These are phyloP conservation scores for Noctua janthina DNA, from an alignment of 2,888 invertebrate species.

Conservation along the genomic window DNA sequence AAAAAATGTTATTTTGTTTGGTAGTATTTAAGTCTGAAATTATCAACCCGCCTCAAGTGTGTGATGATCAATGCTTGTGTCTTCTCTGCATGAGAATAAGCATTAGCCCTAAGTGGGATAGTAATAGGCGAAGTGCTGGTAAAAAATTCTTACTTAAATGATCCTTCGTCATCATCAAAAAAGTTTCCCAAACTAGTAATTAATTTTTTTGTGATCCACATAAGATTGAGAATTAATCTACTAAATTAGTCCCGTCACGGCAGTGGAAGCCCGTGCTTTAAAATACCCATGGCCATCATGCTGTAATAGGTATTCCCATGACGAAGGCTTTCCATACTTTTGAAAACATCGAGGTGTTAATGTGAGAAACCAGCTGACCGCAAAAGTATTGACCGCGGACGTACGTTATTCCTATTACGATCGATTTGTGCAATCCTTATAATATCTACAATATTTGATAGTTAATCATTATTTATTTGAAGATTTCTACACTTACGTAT, in stretches of 20 bases:
- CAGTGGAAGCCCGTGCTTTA: not conserved
- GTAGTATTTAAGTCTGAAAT: not conserved
- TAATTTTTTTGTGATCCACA: not conserved
- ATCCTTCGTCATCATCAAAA: not conserved
- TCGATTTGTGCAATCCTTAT: not conserved
- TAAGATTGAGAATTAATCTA: not conserved
- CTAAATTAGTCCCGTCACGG: slow-evolving; percentile 13
- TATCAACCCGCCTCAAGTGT: not conserved
- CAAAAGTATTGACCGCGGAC: not conserved
- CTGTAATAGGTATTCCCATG: slow-evolving; percentile 17
- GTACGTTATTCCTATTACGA: not conserved
- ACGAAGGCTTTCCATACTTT: not conserved
- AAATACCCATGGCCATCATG: slow-evolving; percentile 8
- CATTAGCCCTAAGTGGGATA: not conserved
- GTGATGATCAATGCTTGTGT: not conserved
- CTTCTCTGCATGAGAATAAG: not conserved
- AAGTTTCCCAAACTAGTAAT: not conserved
- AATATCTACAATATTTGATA: not conserved
- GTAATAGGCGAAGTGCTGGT: not conserved
- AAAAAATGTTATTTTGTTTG: too few species aligned
- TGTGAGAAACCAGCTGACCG: not conserved
- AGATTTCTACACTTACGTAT: not conserved
- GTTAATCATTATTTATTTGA: slow-evolving; percentile 1
- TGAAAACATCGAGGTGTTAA: slow-evolving; percentile 11
- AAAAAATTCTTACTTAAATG: too few species aligned